Percentiles rank a stretch among this genome's conserved stretches.
These are phyloP conservation scores for Blastobasis adustella DNA, from an alignment of 2,888 invertebrate species.

Conservation along the genomic window DNA sequence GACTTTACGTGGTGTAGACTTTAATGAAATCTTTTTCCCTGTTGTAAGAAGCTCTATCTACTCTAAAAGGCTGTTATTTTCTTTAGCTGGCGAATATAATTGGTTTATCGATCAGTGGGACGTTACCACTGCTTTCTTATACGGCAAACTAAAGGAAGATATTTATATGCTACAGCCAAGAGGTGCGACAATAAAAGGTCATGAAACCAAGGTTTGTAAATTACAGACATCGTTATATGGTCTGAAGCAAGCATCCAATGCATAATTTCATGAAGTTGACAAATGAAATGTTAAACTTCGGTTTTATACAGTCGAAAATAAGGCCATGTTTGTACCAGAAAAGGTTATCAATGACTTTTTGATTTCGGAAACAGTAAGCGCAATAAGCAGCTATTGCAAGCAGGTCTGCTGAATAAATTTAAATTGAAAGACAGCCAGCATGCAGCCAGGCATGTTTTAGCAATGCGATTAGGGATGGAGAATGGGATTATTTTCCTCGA, in stretches of 20 bases:
- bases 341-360: too few relatives aligned
- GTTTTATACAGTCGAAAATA: conserved; percentile 2
- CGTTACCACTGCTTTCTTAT: neutral
- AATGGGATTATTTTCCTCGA: too few relatives aligned
- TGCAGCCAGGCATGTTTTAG: too few relatives aligned
- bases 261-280: conserved; percentile 2
- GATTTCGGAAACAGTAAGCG: too few relatives aligned
- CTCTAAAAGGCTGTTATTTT: neutral
- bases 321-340: neutral
- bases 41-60: conserved; percentile 1
- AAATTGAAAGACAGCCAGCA: too few relatives aligned
- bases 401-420: too few relatives aligned
- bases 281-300: conserved; percentile 1
- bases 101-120: conserved; percentile 5
- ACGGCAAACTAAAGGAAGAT: neutral
- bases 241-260: conserved; percentile 3
- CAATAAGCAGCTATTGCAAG: too few relatives aligned
- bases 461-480: too few relatives aligned
- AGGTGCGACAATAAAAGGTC: neutral
- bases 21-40: too few relatives aligned
- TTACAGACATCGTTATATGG: conserved; percentile 2
- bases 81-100: conserved; percentile 2
- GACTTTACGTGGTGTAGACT: too few relatives aligned
- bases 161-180: neutral
- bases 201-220: too few relatives aligned